Conservation (phyloP, 2,113 vertebrate species). For the Naja naja region DNA sequence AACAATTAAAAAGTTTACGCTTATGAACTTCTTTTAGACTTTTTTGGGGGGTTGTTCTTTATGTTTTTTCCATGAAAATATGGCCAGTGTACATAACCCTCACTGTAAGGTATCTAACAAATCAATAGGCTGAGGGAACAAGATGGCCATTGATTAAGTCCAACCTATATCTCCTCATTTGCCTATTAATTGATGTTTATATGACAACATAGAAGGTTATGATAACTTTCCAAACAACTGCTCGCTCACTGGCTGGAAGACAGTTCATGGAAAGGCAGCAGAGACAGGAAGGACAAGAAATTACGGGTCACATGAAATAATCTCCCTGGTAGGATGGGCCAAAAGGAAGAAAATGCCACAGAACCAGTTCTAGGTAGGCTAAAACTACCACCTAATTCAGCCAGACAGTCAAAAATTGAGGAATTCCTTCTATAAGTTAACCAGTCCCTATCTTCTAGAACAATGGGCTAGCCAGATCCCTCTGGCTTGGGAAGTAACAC, state of each 20-base stretch:
- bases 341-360: not conserved
- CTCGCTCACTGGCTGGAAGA: not conserved
- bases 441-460: not conserved
- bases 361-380: not conserved
- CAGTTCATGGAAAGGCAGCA: not conserved
- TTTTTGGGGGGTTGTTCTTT: not conserved
- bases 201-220: not conserved
- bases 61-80: not conserved
- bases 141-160: not conserved
- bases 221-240: not conserved
- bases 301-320: not conserved
- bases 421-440: not conserved
- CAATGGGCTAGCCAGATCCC: not conserved
- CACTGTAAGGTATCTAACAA: not conserved
- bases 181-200: not conserved
- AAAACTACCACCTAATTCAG: not conserved
- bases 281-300: not conserved
- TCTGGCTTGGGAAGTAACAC: not conserved
- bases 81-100: not conserved
- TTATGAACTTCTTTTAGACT: not conserved
- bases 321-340: not conserved
- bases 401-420: not conserved
- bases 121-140: not conserved
- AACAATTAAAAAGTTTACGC: not conserved
- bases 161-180: not conserved